Evolutionary conservation across 2,888 invertebrate species (phyloP), one percentile per base, ranked within the genome.

Genomic region (Lymantria dispar): DNA sequence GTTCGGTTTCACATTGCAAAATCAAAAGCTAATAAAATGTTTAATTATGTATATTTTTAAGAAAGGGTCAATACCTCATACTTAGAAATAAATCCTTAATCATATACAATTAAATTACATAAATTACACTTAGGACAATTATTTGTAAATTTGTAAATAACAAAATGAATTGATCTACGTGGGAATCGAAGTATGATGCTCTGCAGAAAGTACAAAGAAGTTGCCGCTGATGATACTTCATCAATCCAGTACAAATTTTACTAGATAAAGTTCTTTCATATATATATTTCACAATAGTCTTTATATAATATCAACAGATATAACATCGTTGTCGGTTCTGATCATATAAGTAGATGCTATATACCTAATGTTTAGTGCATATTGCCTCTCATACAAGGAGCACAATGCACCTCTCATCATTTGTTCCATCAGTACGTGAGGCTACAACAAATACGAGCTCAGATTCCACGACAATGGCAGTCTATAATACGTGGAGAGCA

Each of bases 391-490:
- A 60, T 62, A 65, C 68, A 58, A 55, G 58, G 62, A 63, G 63
- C 47, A 80, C 82, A 81, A 82, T 80, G 74, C 73, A 60, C 63
- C 65, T 68, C 67, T 76, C 75, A 72, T 80, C 76, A 76, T 78
- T 78, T 77, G 76, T 67, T 57, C 60, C 54, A 52, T 62, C 56
- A 52, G 58, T 68, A 52, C 58, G 48, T 56, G 56, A 58, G 53
- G 62, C 64, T 56, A 62, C 62, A 68, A 65, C 67, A 67, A 71
- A 72, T 68, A 64, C 56, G 60, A 51, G 58, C 66, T 62, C 65
- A 60, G 64, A 67, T 60, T 52, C 53, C 49, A 46, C 51, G 48
- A 72, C 73, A 74, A 74, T 74, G 56, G 64, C 57, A 60, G 62
- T 46, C 60, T 69, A 68, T 75, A 73, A 73, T 75, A 78, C 68